Conservation (phyloP, 2,888 invertebrate genomes). For the Xestobium rufovillosum region DNA sequence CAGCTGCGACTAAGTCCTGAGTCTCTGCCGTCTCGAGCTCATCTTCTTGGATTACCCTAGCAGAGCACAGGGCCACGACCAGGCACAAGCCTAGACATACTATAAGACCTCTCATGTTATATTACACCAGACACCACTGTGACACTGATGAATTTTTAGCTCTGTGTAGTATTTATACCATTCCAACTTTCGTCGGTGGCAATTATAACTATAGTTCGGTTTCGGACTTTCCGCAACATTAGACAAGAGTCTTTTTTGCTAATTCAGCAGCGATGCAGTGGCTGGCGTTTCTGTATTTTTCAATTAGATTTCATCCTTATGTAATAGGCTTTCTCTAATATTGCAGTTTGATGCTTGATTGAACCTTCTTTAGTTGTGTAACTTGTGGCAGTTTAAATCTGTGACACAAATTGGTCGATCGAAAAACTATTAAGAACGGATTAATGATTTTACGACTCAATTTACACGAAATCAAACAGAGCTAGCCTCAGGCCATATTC, state of each 20-base stretch:
- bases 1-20: slow-evolving; percentile 29
- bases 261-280: slow-evolving; percentile 24
- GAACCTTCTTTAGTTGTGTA: slow-evolving; percentile 27
- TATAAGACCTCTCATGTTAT: slow-evolving; percentile 34
- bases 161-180: slow-evolving; percentile 32
- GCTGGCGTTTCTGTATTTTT: slow-evolving; percentile 28
- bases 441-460: not conserved
- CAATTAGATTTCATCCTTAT: slow-evolving; percentile 35
- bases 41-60: slow-evolving; percentile 34
- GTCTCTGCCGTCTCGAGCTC: slow-evolving; percentile 25
- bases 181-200: slow-evolving; percentile 27
- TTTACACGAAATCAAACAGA: no score
- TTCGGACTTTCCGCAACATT: slow-evolving; percentile 36
- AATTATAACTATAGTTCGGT: slow-evolving; percentile 23
- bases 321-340: slow-evolving; percentile 38
- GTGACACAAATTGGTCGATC: not conserved
- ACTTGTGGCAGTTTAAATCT: slow-evolving; percentile 18
- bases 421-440: slow-evolving; percentile 2
- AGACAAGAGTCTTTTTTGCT: slow-evolving; percentile 25
- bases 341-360: slow-evolving; percentile 35
- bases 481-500: no score
- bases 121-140: slow-evolving; percentile 17
- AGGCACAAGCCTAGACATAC: slow-evolving; percentile 35
- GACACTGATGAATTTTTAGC: slow-evolving; percentile 21
- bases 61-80: slow-evolving; percentile 30